A percentile compares a stretch with the other conserved stretches of the same genome.
Evolutionary conservation across 2,797 vertebrate species (phyloP).

Genomic region (Dendrocincla tyrannina): DNA sequence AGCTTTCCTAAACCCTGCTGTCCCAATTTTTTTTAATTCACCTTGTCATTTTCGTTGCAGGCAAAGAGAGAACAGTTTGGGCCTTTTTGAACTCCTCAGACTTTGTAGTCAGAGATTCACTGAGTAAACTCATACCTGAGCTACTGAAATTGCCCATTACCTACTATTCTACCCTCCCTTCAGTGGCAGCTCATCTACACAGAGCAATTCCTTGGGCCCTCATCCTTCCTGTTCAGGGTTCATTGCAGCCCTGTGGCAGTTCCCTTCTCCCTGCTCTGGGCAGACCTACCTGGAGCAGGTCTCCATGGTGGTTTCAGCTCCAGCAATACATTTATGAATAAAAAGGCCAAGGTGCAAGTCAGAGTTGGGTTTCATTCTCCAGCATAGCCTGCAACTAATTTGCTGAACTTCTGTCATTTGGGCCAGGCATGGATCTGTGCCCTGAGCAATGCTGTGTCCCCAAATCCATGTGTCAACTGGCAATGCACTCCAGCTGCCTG

Average conservation of each 20-base stretch:
- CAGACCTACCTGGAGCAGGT: not conserved
- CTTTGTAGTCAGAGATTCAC: not conserved
- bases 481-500: not conserved
- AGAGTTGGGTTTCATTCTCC: not conserved
- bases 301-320: not conserved
- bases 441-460: not conserved
- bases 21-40: not conserved
- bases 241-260: not conserved
- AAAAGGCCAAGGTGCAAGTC: not conserved
- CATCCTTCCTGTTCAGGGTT: not conserved
- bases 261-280: not conserved
- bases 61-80: not conserved
- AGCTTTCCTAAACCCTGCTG: not conserved
- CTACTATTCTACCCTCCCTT: not conserved
- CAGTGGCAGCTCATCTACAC: not conserved
- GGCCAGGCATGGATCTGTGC: not conserved
- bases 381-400: accelerated
- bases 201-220: not conserved
- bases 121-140: not conserved
- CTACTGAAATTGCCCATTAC: not conserved
- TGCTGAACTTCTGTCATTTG: not conserved
- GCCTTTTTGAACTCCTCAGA: not conserved
- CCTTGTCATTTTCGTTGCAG: not conserved
- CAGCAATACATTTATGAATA: not conserved
- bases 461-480: not conserved